Base-by-base conservation (phyloP, 2,797 vertebrate genomes). In the Luscinia luscinia region DNA sequence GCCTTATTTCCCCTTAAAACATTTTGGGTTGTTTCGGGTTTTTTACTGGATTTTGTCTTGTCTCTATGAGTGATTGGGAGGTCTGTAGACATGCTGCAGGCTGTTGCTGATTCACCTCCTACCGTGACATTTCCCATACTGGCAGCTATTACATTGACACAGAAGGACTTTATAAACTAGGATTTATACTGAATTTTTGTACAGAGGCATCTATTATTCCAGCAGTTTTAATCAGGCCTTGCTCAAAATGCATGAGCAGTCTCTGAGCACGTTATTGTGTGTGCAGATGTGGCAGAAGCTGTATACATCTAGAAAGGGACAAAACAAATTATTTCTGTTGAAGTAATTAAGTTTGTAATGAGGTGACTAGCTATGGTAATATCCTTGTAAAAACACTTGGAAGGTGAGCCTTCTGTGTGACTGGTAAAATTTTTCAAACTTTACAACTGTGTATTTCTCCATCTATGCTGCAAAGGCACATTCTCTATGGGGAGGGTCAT, bases 141-240 rank as follows among this genome's bases (percentile, higher is more conserved):
- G 59, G 45, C 43, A 88, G 45, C 49, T 86, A 46, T 73, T 89
- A 26, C 19, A 15, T 30, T 78, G 67, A 30, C n/a, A 52, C 14
- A 43, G 58, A 69, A 59, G 10, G 32, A 36, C 72, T 82, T 79
- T 23, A 32, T 89, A 85, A 93, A 27, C 46, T 62, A 48, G 52
- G 41, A 82, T 93, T 90, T 64, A 83, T 52, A 22, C 9, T 27
- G 45, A 67, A 32, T 49, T 89, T 79, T 80, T 90, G 11, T 43
- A 46, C 9, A 66, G 40, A 68, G 22, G 5, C 22, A 13, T 78
- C 46, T 80, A 72, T 83, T 87, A 82, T 83, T 91, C 24, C 78
- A 83, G 62, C 9, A 78, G 54, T 67, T 87, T 92, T 94, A 91
- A 92, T 84, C 62, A 95, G 82, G 32, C 21, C 34, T 84, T 88